Base-by-base conservation (phyloP, 2,113 vertebrate genomes). In the Eidolon helvum region DNA sequence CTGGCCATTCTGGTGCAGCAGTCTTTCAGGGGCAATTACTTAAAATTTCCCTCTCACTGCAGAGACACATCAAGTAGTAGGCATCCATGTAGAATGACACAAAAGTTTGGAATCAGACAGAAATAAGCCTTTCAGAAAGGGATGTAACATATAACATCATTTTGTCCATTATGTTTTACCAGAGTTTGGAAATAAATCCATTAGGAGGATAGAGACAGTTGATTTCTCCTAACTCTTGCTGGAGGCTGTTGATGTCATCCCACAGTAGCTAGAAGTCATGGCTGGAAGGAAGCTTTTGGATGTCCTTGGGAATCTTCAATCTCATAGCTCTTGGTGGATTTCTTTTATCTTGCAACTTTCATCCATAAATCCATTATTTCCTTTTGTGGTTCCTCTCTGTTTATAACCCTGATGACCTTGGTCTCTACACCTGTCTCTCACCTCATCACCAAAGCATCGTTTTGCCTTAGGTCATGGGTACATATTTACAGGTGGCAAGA, bases 41-140 rank as follows among this genome's bases (percentile, higher is more conserved):
- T 75, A 69, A 40, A 69, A 40, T 15, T 24, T 24, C 40, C 14
- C 6, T 50, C 50, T 83, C 40, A 4, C 26, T 50, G 77, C 16
- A 66, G 28, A 28, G 15, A 82, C 19, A 24, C 1, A 10, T 53
- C 55, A 21, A 18, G 16, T 7, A 35, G 30, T 45, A 35, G 63
- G 7, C 0, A 0, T 18, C n/a, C 15, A 2, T 35, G 66, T 26
- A 24, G 9, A 10, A 6, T 12, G 38, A 48, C 6, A 4, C 24
- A 8, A 16, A 16, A 21, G 57, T n/a, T 79, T 50, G 12, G 35
- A 74, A 15, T 61, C 40, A 59, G 24, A 45, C 48, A 80, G 57
- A 88, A 87, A 24, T 7, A 19, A 69, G 14, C 22, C 24, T 28
- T 53, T 68, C 30, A 57, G 18, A 22, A 83, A 57, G 19, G 53